Evolutionary conservation across 2,888 invertebrate species (phyloP).

Genomic region (Tenthredo amoena): DNA sequence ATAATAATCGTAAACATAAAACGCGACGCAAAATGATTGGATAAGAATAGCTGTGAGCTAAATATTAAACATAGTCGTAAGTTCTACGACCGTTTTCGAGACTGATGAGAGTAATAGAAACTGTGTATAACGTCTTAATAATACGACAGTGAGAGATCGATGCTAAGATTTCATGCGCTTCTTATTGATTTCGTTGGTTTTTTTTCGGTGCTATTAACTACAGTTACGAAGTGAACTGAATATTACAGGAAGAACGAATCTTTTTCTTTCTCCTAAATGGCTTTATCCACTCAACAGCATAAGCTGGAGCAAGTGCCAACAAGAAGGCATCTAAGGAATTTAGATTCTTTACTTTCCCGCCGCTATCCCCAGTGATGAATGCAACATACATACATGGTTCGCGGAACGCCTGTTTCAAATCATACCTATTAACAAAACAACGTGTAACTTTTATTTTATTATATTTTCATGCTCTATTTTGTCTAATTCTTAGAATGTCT

Average conservation of each 20-base stretch:
- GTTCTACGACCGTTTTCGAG: background rate
- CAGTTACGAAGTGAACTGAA: no score
- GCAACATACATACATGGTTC: no score
- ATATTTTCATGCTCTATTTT: background rate
- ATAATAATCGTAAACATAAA: background rate
- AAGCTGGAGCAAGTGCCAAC: no score
- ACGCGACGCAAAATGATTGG: background rate
- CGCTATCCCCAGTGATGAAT: background rate
- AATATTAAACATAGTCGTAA: constrained; percentile 2
- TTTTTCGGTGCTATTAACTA: background rate
- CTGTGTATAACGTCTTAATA: background rate
- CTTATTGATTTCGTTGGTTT: background rate
- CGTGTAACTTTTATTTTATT: background rate
- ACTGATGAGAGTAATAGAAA: background rate
- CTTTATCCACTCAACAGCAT: no score
- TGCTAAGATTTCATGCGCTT: background rate
- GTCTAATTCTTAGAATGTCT: background rate
- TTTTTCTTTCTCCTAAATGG: no score
- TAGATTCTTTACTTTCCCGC: background rate
- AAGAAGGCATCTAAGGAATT: background rate
- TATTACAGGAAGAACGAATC: no score
- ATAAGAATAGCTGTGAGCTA: background rate
- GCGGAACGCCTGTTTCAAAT: background rate
- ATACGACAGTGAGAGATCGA: background rate
- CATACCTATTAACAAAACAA: background rate